Evolutionary conservation across 2,888 invertebrate genomes (phyloP), one percentile per base, ranked within the genome.

Genomic region (Zootermopsis nevadensis): DNA sequence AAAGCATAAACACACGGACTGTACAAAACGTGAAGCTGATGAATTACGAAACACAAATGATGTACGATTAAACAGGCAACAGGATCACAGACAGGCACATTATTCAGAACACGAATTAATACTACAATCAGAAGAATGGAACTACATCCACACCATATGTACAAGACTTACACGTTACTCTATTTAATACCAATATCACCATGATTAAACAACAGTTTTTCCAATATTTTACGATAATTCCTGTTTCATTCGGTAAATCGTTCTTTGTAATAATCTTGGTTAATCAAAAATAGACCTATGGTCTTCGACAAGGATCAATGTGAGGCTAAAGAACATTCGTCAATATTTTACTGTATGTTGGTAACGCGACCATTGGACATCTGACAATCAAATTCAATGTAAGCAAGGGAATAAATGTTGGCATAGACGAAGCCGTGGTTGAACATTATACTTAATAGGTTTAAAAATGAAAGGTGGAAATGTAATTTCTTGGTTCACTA

Each of bases 401-500:
- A 8, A 48, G 48, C 48, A 48, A 12, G 48, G 48, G 8, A n/a
- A n/a, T n/a, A n/a, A n/a, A n/a, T n/a, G n/a, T n/a, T n/a, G n/a
- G n/a, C n/a, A n/a, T n/a, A n/a, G n/a, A n/a, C n/a, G n/a, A n/a
- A n/a, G n/a, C n/a, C n/a, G n/a, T n/a, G n/a, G n/a, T n/a, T n/a
- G n/a, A n/a, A n/a, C n/a, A n/a, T n/a, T n/a, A n/a, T n/a, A n/a
- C n/a, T n/a, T n/a, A n/a, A n/a, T n/a, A n/a, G 8, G 15, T 27
- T 27, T 35, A 30, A 74, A 74, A 35, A 74, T 74, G 74, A 74
- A 42, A n/a, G 7, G 3, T 74, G 7, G 24, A n/a, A 74, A 27
- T 24, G 7, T 24, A 38, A 4, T 74, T 24, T n/a, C 84, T 53
- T 93, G 92, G 92, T 92, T 93, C 88, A 85, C 92, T 85, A 91